Evolutionary conservation across 2,888 invertebrate species (phyloP), one percentile per base, ranked within the genome.

Genomic region (Tyria jacobaeae): DNA sequence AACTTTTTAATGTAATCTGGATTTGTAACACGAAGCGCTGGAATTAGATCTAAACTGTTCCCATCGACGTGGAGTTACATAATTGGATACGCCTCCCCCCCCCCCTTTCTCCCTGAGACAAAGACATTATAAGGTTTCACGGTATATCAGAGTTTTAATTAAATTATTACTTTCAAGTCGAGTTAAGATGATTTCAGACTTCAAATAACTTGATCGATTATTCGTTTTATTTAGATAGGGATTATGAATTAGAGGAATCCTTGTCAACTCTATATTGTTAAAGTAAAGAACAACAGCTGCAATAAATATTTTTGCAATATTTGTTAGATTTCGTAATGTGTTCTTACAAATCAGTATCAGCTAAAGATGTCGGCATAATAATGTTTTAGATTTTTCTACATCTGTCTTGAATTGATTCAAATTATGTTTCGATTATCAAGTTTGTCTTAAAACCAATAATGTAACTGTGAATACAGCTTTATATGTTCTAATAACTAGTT

Each of bases 121-220:
- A 58, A 51, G 24, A 51, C 51, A 51, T 51, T 58, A 41, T 34
- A 44, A 31, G 57, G 47, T 49, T 65, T 49, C 51, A 24, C 53
- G 60, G 51, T 54, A 55, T 60, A 54, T 51, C 57, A 60, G 34
- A 48, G 50, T 27, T 55, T 21, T 58, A 72, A 65, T 65, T 65
- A 65, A 72, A 62, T 73, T 39, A 65, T 60, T 69, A 68, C 57
- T 64, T 24, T 59, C 57, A 35, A 58, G 50, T 35, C 6, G 48
- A 63, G 60, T 53, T 58, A 57, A 12, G 27, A 35, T 24, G 54
- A 21, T 31, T 44, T 55, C 25, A 44, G 31, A 31, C 7, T 44
- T 21, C 21, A 21, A 27, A 44, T 12, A 21, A 44, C 44, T 44
- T 44, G 21, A 21, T 44, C 44, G 21, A 44, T 12, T 44, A 12